A percentile compares a stretch with the other conserved stretches of the same genome.
phyloP scores from a whole-genome alignment of 23 tunicate genomes.

The Halocynthia roretzi region DNA sequence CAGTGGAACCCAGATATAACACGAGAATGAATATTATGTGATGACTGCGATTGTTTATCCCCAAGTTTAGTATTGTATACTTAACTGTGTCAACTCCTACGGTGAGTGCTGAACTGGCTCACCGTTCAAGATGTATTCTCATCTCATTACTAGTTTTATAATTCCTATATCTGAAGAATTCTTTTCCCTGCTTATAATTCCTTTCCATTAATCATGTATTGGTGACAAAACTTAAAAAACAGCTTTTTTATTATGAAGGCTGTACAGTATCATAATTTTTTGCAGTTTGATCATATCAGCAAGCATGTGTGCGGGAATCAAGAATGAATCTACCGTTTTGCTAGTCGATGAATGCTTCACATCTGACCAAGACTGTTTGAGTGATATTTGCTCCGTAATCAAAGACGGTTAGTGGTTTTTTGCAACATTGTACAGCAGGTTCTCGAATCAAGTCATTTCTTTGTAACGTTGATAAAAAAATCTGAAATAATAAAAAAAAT shows the following conservation, averaged over 20 bases:
- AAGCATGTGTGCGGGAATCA: conserved; percentile 50
- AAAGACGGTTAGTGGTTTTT: conserved; percentile 33
- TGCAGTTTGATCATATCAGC: conserved; percentile 54
- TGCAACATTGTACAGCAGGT: background rate
- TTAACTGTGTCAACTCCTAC: no score
- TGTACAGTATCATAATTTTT: background rate
- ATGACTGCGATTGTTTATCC: no score
- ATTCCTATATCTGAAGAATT: no score
- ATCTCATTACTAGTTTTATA: no score
- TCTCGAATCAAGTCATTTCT: background rate
- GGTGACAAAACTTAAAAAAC: background rate
- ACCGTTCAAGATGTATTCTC: no score
- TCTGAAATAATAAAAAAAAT: background rate
- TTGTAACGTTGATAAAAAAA: background rate
- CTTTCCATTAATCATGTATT: background rate
- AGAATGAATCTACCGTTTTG: conserved; percentile 38
- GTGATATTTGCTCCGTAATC: conserved; percentile 59
- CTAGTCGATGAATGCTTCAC: conserved; percentile 41
- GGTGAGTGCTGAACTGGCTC: no score
- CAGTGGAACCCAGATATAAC: no score
- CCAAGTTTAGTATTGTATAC: no score
- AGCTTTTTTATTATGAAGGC: background rate
- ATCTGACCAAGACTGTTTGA: conserved; percentile 35
- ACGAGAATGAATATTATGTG: no score
- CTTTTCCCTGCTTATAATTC: no score